These are phyloP conservation scores for Hoplostethus atlanticus DNA, from an alignment of 2,797 vertebrate genomes.

Conservation along the genomic window DNA sequence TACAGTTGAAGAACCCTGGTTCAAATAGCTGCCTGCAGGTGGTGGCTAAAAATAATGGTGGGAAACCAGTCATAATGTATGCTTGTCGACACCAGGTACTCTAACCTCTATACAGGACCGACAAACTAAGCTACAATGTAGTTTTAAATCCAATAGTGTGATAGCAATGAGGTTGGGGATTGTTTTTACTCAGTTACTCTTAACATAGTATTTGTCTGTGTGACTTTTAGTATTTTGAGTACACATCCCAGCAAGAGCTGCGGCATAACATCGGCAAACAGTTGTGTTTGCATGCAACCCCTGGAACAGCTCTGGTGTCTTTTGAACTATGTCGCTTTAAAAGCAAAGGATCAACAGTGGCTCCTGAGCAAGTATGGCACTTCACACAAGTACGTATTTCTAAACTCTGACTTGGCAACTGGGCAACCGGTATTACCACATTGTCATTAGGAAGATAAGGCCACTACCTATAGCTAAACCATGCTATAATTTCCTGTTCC, in stretches of 20 bases:
- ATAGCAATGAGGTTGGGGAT: neutral
- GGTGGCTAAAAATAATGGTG: conserved; percentile 77
- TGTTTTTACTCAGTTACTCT: conserved; percentile 37
- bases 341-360: conserved; percentile 74
- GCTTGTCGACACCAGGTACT: conserved; percentile 87
- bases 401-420: neutral
- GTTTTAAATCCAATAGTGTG: neutral
- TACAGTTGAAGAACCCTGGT: conserved; percentile 85
- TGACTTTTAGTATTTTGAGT: conserved; percentile 88
- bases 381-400: conserved; percentile 77
- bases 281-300: conserved; percentile 83
- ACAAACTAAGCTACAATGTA: neutral
- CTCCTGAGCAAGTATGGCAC: conserved; percentile 85
- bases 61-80: conserved; percentile 82
- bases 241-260: conserved; percentile 85
- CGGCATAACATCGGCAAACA: conserved; percentile 85
- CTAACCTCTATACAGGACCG: neutral
- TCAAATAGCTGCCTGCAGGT: conserved; percentile 81
- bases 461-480: neutral
- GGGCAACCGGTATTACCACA: conserved; percentile 5
- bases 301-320: conserved; percentile 66
- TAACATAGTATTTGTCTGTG: conserved; percentile 6
- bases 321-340: conserved; percentile 80
- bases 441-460: neutral
- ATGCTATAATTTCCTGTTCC: conserved; percentile 24